Percentiles rank a stretch among this genome's conserved stretches.
Conservation (phyloP, 2,113 vertebrate species). For the Cettia cetti region DNA sequence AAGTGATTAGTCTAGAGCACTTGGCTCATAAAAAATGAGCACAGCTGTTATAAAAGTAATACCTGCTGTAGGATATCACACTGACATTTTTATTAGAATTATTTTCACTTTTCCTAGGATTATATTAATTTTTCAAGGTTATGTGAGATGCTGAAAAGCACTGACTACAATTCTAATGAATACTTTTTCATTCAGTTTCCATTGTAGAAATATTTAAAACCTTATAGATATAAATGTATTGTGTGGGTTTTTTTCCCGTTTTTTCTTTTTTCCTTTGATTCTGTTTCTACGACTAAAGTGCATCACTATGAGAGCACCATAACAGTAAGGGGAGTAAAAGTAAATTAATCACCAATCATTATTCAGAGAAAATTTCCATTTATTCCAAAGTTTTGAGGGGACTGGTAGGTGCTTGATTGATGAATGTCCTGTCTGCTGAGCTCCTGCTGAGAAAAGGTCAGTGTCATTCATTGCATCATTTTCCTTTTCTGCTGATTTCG, state of each 20-base stretch:
- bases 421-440: not conserved
- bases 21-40: not conserved
- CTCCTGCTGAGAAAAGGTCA: not conserved
- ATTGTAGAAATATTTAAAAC: not conserved
- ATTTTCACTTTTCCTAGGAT: not conserved
- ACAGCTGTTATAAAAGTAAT: not conserved
- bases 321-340: not conserved
- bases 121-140: not conserved
- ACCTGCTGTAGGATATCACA: not conserved
- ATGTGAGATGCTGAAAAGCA: not conserved
- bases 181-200: not conserved
- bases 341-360: not conserved
- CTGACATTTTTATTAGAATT: not conserved
- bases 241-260: accelerated
- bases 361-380: not conserved
- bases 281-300: not conserved
- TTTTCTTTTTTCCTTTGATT: not conserved
- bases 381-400: not conserved
- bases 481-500: not conserved
- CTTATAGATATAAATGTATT: not conserved
- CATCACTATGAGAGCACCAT: not conserved
- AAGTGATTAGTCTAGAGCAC: not conserved
- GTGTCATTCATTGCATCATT: not conserved
- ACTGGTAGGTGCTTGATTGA: not conserved
- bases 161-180: not conserved